Evolutionary conservation across 1,140 invertebrate genomes (phyloP), one percentile per base, ranked within the genome.

Genomic region (Phymastichus coffea): DNA sequence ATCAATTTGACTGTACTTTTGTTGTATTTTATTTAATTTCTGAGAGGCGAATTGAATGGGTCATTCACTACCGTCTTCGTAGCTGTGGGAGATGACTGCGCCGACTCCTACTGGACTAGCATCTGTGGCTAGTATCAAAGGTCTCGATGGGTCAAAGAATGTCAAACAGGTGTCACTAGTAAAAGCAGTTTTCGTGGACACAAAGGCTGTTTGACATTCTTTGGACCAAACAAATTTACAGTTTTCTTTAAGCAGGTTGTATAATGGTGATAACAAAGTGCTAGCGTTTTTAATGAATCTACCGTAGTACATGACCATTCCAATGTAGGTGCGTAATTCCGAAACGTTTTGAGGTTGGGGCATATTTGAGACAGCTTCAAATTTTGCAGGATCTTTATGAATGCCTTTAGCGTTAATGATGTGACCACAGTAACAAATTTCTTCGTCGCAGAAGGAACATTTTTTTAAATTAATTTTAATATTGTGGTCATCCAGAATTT

Each of bases 1-100:
- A 54, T 84, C 78, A 2, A 82, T 75, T 63, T 82, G 75, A 12
- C 70, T 74, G 58, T 82, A 81, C 30, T 80, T 79, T 26, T 65
- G n/a, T 66, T 84, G 76, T 28, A 71, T 66, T 7, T 53, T 7
- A 4, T 74, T 77, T 10, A 82, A 60, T 9, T 75, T 67, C 30
- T 76, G 57, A 4, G 78, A 82, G 4, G 76, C 77, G 61, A 71
- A 83, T 14, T 75, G 72, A 3, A 83, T 67, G 1, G 73, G 74
- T 26, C 63, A 67, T 23, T 67, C 74, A 72, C 19, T 19, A 15
- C 63, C 63, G n/a, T 70, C 60, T 2, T 63, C 20, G 19, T 59
- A 53, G 2, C 10, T 49, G 28, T 74, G 74, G 14, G 69, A 67
- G 3, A 77, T 52, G n/a, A 78, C 66, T 0, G 67, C 75, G 8